Evolutionary conservation across 1,140 invertebrate species (phyloP).

Genomic region (Hormaphis cornu): DNA sequence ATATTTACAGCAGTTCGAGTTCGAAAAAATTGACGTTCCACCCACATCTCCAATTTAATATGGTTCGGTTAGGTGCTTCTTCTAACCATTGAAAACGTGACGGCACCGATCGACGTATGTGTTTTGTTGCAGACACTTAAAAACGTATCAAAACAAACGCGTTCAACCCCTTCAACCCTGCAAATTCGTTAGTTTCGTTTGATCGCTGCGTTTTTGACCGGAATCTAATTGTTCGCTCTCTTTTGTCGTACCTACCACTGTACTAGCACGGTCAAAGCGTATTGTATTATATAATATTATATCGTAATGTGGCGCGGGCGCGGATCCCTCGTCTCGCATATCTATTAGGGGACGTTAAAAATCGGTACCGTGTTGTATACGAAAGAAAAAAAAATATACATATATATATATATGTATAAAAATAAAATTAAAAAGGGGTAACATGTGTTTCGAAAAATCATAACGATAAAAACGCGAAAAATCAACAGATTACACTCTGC

Average conservation of each 20-base stretch:
- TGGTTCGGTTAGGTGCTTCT: no score
- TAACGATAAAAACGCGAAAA: conserved; percentile 32
- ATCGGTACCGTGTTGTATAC: background rate
- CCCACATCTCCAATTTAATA: no score
- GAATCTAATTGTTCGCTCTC: conserved; percentile 18
- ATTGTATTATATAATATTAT: background rate
- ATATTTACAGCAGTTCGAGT: no score
- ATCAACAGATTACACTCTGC: conserved; percentile 32
- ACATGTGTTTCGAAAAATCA: conserved; percentile 32
- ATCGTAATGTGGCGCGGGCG: background rate
- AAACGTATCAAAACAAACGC: conserved; percentile 19
- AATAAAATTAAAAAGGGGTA: no score
- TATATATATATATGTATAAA: background rate
- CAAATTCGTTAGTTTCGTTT: conserved; percentile 16
- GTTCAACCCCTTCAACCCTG: conserved; percentile 9
- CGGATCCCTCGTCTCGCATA: background rate
- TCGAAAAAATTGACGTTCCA: no score
- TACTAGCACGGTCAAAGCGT: background rate
- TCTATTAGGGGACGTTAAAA: conserved; percentile 27
- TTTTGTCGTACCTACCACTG: background rate
- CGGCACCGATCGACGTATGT: no score
- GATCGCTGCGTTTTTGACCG: conserved; percentile 23
- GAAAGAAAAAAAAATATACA: background rate
- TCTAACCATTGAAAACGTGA: no score
- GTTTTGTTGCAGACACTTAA: background rate